Conservation (phyloP, 2,113 vertebrate genomes). For the Microtus pennsylvanicus region DNA sequence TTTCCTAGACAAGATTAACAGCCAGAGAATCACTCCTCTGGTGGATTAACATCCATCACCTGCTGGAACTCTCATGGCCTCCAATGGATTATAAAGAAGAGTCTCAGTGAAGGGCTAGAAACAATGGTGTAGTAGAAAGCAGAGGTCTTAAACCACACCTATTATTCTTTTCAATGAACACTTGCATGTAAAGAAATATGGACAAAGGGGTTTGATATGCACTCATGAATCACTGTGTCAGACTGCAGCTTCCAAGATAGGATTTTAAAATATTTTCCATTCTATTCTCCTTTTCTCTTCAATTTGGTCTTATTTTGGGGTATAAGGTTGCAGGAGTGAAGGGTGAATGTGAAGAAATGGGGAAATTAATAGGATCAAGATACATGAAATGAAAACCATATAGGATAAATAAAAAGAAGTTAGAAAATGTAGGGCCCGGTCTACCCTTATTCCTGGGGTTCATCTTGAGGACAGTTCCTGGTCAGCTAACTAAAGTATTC, state of each 20-base stretch:
- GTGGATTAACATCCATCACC: too few species aligned
- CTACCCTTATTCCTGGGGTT: too few species aligned
- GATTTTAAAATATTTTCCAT: not conserved
- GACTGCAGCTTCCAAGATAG: not conserved
- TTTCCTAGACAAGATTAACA: too few species aligned
- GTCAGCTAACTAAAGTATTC: too few species aligned
- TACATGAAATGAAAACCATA: not conserved
- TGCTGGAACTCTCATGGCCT: too few species aligned
- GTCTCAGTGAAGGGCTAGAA: not conserved
- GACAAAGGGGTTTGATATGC: not conserved
- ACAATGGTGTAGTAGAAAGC: not conserved
- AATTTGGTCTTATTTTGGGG: not conserved
- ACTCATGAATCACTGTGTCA: not conserved
- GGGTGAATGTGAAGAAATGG: not conserved
- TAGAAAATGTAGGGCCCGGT: not conserved
- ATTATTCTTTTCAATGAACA: not conserved
- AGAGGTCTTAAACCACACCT: not conserved
- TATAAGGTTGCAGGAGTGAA: accelerated
- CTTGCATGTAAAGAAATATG: not conserved
- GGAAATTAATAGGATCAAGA: not conserved
- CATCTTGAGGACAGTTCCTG: too few species aligned
- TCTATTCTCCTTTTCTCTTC: not conserved
- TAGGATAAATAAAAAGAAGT: not conserved
- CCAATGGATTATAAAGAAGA: not conserved
- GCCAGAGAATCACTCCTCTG: too few species aligned